Percentiles rank a stretch among this genome's conserved stretches.
phyloP scores from a whole-genome alignment of 2,888 invertebrate species.

The Orgyia antiqua region DNA sequence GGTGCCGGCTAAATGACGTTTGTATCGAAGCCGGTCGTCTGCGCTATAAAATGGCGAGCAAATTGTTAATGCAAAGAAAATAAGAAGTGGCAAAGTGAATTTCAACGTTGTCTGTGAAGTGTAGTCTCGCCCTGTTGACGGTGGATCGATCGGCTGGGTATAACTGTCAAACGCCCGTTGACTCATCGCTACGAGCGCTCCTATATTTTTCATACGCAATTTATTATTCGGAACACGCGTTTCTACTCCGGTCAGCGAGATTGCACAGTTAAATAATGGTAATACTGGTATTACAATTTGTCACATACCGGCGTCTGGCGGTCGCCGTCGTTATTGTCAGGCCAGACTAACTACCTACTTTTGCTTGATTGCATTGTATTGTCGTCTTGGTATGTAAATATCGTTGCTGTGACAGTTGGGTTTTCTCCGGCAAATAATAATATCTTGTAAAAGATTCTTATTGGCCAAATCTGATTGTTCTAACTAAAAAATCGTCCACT shows the following conservation, averaged over 20 bases:
- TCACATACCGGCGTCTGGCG: conserved; percentile 7
- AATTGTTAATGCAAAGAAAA: conserved; percentile 25
- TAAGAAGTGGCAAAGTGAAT: conserved; percentile 44
- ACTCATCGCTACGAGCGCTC: conserved; percentile 58
- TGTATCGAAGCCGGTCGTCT: conserved; percentile 38
- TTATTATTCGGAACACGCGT: conserved; percentile 40
- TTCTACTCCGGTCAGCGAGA: conserved; percentile 21
- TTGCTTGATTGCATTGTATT: conserved; percentile 19
- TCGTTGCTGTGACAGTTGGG: conserved; percentile 11
- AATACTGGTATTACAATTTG: conserved; percentile 24
- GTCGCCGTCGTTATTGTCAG: conserved; percentile 4
- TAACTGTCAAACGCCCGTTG: conserved; percentile 71
- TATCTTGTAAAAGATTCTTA: no score
- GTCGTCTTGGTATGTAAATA: conserved; percentile 31
- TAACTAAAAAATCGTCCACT: no score
- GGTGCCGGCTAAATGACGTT: conserved; percentile 63
- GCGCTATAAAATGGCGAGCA: conserved; percentile 42
- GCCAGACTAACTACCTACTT: conserved; percentile 7
- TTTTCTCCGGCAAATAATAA: no score
- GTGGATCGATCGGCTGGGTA: conserved; percentile 71
- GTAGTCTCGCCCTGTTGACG: conserved; percentile 53
- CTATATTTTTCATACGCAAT: conserved; percentile 61
- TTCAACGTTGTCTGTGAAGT: conserved; percentile 24
- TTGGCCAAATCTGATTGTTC: no score
- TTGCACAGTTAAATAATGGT: conserved; percentile 30